Percentiles rank a stretch among this genome's conserved stretches.
phyloP scores from a whole-genome alignment of 1,140 invertebrate genomes.

The Drosophila paulistorum region DNA sequence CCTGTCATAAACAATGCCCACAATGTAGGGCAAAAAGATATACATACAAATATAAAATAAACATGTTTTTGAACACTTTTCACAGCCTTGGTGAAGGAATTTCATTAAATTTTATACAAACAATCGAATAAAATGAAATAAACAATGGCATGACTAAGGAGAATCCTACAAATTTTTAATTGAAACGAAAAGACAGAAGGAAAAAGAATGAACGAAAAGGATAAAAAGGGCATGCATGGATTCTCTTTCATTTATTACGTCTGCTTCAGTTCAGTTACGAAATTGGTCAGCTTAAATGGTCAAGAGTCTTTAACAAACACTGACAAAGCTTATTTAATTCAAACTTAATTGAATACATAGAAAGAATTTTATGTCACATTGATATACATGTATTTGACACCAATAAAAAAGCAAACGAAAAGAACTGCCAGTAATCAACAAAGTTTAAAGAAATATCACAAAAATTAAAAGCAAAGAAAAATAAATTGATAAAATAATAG shows the following conservation, averaged over 20 bases:
- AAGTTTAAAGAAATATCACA: background rate
- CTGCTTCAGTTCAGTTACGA: conserved; percentile 50
- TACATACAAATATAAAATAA: background rate
- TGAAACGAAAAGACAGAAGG: conserved; percentile 41
- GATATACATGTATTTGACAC: background rate
- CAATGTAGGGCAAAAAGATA: conserved; percentile 2
- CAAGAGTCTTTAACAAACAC: conserved; percentile 29
- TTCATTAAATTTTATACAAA: conserved; percentile 57
- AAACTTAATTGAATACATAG: conserved; percentile 15
- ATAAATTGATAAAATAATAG: too few relatives aligned
- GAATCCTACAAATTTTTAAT: conserved; percentile 62
- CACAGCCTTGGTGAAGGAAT: conserved; percentile 47
- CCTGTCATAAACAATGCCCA: conserved; percentile 18
- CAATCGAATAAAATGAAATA: conserved; percentile 28
- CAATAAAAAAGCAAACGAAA: background rate
- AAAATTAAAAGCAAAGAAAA: background rate
- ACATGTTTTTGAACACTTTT: conserved; percentile 30
- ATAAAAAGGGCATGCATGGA: conserved; percentile 18
- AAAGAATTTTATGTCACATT: background rate
- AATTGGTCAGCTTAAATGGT: conserved; percentile 58
- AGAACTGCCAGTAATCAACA: background rate
- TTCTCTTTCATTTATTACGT: conserved; percentile 39
- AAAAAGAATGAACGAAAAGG: background rate
- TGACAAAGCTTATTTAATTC: conserved; percentile 8
- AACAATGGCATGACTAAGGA: conserved; percentile 42